Evolutionary conservation across 1,140 invertebrate species (phyloP).

Genomic region (Andricus grossulariae): DNA sequence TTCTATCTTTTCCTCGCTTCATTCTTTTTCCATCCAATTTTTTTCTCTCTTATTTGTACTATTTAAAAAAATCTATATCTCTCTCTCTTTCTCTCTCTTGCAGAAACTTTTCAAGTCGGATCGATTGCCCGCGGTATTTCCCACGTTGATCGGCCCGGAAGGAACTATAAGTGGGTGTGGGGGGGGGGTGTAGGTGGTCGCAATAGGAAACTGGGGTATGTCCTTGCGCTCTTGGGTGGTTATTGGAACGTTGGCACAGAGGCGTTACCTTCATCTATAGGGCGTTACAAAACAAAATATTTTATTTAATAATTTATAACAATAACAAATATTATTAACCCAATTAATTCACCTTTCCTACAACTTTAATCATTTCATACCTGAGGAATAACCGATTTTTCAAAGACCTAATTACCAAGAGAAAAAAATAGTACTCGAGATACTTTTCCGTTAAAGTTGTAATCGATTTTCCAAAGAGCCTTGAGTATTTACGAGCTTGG

Average conservation of each 20-base stretch:
- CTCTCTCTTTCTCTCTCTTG: background rate
- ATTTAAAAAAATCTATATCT: background rate
- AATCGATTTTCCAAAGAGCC: constrained; percentile 4
- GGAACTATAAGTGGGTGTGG: constrained; percentile 42
- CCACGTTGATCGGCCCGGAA: constrained; percentile 70
- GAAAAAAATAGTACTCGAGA: background rate
- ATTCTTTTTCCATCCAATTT: constrained; percentile 35
- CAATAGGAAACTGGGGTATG: constrained; percentile 74
- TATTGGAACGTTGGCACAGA: constrained; percentile 74
- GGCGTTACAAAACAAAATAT: constrained; percentile 48
- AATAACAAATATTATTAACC: too few relatives aligned
- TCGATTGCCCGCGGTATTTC: constrained; percentile 68
- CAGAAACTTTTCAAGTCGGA: constrained; percentile 58
- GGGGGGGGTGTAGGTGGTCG: constrained; percentile 63
- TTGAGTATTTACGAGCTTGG: background rate
- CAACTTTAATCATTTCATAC: too few relatives aligned
- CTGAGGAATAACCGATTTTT: too few relatives aligned
- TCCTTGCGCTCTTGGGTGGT: constrained; percentile 72
- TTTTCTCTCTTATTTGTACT: background rate
- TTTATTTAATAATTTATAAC: background rate
- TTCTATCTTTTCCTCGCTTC: constrained; percentile 39
- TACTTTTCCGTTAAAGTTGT: background rate
- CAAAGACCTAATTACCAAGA: background rate
- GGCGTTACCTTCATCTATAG: constrained; percentile 70
- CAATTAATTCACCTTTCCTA: too few relatives aligned